Conservation (phyloP, 2,113 vertebrate genomes). For the Microcebus tavaratra region DNA sequence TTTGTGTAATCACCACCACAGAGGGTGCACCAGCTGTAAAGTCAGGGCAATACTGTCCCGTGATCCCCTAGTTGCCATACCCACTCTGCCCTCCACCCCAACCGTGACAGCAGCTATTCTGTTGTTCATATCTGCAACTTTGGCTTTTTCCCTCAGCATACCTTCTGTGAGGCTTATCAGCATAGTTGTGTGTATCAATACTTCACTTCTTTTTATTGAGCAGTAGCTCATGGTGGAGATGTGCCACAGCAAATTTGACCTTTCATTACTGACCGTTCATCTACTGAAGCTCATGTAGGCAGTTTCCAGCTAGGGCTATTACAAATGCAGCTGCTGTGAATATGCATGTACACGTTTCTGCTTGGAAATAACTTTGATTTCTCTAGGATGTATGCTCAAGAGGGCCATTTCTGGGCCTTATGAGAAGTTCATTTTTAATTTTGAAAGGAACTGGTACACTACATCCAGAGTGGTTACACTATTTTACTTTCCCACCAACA, state of each 20-base stretch:
- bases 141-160: not conserved
- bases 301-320: not conserved
- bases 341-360: not conserved
- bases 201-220: not conserved
- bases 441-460: not conserved
- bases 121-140: not conserved
- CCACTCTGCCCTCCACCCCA: not conserved
- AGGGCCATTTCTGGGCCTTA: not conserved
- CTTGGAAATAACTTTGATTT: not conserved
- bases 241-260: not conserved
- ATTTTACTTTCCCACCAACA: not conserved
- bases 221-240: not conserved
- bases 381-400: not conserved
- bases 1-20: too few relatives aligned
- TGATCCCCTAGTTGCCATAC: not conserved
- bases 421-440: not conserved
- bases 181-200: not conserved
- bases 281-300: not conserved
- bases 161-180: not conserved
- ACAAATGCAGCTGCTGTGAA: not conserved
- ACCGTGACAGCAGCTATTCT: not conserved
- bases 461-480: not conserved
- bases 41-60: accelerated
- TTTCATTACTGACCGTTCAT: not conserved
- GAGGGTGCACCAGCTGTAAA: not conserved